phyloP scores from a whole-genome alignment of 2,113 vertebrate genomes.

The Pygoscelis antarcticus region DNA sequence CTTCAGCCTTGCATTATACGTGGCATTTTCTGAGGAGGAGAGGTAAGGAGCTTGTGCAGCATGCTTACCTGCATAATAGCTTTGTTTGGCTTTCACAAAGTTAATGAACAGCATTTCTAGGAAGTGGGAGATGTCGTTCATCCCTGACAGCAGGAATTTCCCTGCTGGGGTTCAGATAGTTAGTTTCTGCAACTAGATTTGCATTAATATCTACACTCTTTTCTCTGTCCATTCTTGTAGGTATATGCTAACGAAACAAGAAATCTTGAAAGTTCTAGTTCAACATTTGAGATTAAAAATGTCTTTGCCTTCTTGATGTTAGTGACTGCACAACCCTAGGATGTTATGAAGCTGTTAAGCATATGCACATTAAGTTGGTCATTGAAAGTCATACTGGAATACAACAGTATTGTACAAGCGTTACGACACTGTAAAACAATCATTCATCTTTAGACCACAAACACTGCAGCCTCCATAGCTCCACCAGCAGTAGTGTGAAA shows the following conservation, averaged over 20 bases:
- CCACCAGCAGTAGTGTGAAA: neutral
- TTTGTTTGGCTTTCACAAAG: constrained; percentile 22
- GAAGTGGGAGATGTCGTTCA: constrained; percentile 16
- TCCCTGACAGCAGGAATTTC: constrained; percentile 13
- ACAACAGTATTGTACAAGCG: neutral
- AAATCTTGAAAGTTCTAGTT: neutral
- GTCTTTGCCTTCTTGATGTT: neutral
- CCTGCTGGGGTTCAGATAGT: constrained; percentile 17
- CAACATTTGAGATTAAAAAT: neutral
- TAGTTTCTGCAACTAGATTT: neutral
- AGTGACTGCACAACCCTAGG: neutral
- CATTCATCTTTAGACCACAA: neutral
- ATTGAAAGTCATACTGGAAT: neutral
- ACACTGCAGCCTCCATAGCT: neutral
- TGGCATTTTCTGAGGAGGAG: neutral
- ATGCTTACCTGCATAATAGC: neutral
- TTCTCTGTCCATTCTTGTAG: neutral
- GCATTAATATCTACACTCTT: neutral
- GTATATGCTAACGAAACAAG: neutral
- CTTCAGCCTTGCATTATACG: neutral
- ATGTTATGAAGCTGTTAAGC: neutral
- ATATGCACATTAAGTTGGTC: neutral
- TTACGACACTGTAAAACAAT: neutral
- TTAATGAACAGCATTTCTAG: constrained; percentile 36
- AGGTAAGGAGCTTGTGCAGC: neutral